Evolutionary conservation across 1,140 invertebrate species (phyloP).

Genomic region (Neelides sp.): DNA sequence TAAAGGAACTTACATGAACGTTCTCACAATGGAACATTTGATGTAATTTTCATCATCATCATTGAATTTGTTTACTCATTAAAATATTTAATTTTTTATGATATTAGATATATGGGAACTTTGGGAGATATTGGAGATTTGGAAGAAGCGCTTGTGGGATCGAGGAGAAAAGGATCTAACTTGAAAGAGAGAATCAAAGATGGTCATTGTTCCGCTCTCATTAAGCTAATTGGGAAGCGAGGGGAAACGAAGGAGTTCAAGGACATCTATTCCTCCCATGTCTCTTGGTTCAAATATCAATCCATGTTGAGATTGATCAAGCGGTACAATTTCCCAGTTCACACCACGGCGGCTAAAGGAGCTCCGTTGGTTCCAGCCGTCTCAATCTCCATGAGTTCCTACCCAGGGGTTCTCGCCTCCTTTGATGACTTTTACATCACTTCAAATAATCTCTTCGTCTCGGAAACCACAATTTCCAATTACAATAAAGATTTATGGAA

Average conservation of each 20-base stretch:
- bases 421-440: slow-evolving; percentile 75
- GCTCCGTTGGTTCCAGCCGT: slow-evolving; percentile 48
- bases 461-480: slow-evolving; percentile 64
- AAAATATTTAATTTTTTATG: background rate
- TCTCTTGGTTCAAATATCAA: slow-evolving; percentile 56
- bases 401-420: slow-evolving; percentile 72
- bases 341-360: slow-evolving; percentile 39
- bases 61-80: background rate
- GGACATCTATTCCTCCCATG: slow-evolving; percentile 51
- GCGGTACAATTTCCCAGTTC: slow-evolving; percentile 71
- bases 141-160: slow-evolving; percentile 38
- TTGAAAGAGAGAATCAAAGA: slow-evolving; percentile 31
- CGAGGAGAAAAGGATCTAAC: slow-evolving; percentile 30
- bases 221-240: slow-evolving; percentile 41
- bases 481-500: slow-evolving; percentile 49
- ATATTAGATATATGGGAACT: slow-evolving; percentile 50
- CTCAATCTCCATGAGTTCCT: slow-evolving; percentile 67
- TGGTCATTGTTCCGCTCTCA: slow-evolving; percentile 47
- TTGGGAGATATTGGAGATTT: slow-evolving; percentile 64
- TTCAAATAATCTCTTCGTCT: slow-evolving; percentile 48
- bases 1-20: slow-evolving; percentile 46
- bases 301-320: slow-evolving; percentile 82
- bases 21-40: slow-evolving; percentile 16
- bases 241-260: slow-evolving; percentile 40
- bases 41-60: background rate